Evolutionary conservation across 2,113 vertebrate species (phyloP).

Genomic region (Xyliphius kryptos): DNA sequence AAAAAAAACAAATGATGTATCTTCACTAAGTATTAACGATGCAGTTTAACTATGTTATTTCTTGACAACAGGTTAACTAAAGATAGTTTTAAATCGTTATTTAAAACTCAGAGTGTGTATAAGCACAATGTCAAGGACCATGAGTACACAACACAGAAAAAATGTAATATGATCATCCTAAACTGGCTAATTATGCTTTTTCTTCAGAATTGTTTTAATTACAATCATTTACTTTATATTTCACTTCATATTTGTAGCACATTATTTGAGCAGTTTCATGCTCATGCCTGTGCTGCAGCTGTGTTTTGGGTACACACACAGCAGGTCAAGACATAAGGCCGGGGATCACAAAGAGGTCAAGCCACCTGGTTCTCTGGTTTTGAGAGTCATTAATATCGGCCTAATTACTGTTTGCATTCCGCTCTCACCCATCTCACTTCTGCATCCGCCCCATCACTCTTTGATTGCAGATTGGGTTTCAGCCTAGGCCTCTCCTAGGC

Average conservation of each 20-base stretch:
- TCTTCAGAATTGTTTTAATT: neutral
- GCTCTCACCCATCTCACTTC: constrained; percentile 3
- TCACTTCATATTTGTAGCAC: neutral
- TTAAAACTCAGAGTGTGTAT: too few relatives aligned
- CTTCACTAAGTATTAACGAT: too few relatives aligned
- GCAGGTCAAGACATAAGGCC: constrained; percentile 14
- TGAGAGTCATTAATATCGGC: constrained; percentile 33
- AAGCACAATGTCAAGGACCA: too few relatives aligned
- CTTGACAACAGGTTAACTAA: too few relatives aligned
- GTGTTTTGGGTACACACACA: constrained; percentile 21
- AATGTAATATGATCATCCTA: too few relatives aligned
- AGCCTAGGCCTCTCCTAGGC: constrained; percentile 3
- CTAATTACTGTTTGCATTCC: constrained; percentile 32
- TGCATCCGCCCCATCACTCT: constrained; percentile 25
- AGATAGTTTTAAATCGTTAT: too few relatives aligned
- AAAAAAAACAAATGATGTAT: too few relatives aligned
- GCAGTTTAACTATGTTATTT: too few relatives aligned
- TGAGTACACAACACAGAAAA: too few relatives aligned
- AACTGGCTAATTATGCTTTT: too few relatives aligned
- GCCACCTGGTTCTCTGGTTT: constrained; percentile 11
- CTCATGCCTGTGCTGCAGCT: neutral
- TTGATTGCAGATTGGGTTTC: constrained; percentile 32
- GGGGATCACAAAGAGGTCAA: constrained; percentile 29
- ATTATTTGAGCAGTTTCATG: constrained; percentile 1
- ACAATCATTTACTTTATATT: neutral